Percentiles rank a stretch among this genome's conserved stretches.
Evolutionary conservation across 1,140 invertebrate species (phyloP).

Genomic region (Hypothenemus hampei): DNA sequence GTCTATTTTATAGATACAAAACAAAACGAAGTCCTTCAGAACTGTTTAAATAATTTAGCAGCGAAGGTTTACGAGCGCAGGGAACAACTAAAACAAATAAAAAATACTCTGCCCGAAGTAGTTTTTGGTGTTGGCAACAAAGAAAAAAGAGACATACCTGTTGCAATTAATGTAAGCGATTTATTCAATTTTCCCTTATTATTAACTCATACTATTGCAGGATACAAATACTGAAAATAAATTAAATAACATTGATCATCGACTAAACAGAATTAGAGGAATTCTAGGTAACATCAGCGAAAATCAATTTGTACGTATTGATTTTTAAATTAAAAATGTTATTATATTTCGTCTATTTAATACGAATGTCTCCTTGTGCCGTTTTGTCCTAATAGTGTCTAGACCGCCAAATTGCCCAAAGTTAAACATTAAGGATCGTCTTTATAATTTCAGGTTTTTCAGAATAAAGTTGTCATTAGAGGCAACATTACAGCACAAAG

Average conservation of each 20-base stretch:
- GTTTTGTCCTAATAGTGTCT: not conserved
- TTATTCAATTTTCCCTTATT: too few relatives aligned
- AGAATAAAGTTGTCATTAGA: slow-evolving; percentile 23
- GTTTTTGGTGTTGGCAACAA: too few relatives aligned
- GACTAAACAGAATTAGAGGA: not conserved
- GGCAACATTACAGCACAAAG: slow-evolving; percentile 22
- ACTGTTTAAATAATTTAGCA: slow-evolving; percentile 27
- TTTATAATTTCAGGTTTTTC: slow-evolving; percentile 30
- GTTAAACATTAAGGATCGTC: too few relatives aligned
- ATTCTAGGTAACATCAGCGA: not conserved
- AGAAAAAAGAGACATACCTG: too few relatives aligned
- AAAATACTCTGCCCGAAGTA: not conserved
- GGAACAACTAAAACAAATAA: slow-evolving; percentile 17
- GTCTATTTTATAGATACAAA: slow-evolving; percentile 20
- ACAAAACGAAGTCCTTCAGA: slow-evolving; percentile 10
- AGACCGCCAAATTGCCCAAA: not conserved
- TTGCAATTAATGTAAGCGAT: not conserved
- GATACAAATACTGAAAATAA: not conserved
- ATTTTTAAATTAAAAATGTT: not conserved
- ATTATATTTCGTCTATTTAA: too few relatives aligned
- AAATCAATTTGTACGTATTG: not conserved
- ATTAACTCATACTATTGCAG: not conserved
- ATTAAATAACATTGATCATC: not conserved
- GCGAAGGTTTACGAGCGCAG: slow-evolving; percentile 11
- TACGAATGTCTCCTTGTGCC: too few relatives aligned